These are phyloP conservation scores for Hemicordylus capensis DNA, from an alignment of 2,113 vertebrate genomes.

Conservation along the genomic window DNA sequence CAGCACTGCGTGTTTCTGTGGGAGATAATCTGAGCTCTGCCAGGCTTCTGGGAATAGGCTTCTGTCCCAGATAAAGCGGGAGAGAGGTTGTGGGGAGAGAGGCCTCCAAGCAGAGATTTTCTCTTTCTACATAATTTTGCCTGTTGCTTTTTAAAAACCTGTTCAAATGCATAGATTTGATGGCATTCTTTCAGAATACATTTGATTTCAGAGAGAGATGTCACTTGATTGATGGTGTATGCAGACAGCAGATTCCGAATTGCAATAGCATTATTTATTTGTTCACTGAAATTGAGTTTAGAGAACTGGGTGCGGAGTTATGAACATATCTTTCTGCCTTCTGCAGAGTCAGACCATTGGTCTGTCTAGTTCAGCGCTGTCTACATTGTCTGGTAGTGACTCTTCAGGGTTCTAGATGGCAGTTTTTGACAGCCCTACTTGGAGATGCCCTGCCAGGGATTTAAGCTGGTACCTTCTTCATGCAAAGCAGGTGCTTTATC, in stretches of 20 bases:
- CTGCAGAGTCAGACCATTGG: no score
- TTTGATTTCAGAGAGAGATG: not conserved
- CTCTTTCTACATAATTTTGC: not conserved
- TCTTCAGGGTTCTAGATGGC: no score
- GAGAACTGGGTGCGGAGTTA: not conserved
- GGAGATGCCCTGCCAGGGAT: no score
- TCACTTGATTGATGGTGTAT: not conserved
- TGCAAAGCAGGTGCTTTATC: no score
- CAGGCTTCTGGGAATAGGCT: constrained; percentile 13
- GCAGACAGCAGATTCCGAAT: not conserved
- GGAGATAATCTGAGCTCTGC: constrained; percentile 27
- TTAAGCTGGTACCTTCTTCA: no score
- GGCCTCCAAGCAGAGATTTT: constrained; percentile 5
- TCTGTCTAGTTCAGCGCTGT: no score
- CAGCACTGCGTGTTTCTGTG: constrained; percentile 23
- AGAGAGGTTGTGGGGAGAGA: not conserved
- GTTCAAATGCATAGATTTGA: not conserved
- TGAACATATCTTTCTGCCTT: no score
- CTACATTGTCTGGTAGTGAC: no score
- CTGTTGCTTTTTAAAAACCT: constrained; percentile 6
- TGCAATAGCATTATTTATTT: not conserved
- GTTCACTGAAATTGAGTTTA: not conserved
- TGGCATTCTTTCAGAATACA: not conserved
- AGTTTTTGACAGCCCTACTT: no score
- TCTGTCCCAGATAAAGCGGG: constrained; percentile 23